Conservation (phyloP, 2,888 invertebrate species). For the Sinhomidia bicolor region DNA sequence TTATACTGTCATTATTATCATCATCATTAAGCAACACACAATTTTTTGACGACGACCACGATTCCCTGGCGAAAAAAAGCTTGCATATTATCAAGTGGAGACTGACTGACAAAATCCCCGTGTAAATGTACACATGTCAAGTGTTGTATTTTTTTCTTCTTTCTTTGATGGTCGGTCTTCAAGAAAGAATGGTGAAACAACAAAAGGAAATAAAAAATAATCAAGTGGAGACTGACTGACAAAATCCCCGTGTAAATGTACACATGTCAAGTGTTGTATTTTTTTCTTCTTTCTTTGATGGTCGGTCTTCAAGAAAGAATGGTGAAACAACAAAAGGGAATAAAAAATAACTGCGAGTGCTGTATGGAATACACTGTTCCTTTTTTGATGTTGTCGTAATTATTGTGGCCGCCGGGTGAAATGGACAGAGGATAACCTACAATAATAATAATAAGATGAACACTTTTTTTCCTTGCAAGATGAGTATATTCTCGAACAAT, state of each 20-base stretch:
- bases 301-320: too few species aligned
- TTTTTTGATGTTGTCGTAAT: constrained; percentile 2
- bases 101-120: constrained; percentile 47
- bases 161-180: constrained; percentile 22
- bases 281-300: constrained; percentile 4
- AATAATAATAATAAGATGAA: neutral
- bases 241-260: too few species aligned
- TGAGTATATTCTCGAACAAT: neutral
- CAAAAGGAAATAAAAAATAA: neutral
- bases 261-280: constrained; percentile 41
- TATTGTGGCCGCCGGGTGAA: constrained; percentile 7
- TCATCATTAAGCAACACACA: neutral
- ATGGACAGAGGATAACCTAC: neutral
- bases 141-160: neutral
- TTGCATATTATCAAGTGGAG: neutral
- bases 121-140: constrained; percentile 31
- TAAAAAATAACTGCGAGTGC: neutral
- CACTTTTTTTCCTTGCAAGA: neutral
- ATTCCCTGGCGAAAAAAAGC: too few species aligned
- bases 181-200: constrained; percentile 21
- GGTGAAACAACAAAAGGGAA: neutral
- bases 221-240: neutral
- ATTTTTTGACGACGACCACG: neutral
- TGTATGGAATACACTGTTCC: neutral
- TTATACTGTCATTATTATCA: too few species aligned